These are phyloP conservation scores for Parelbella ahira DNA, from an alignment of 2,888 invertebrate genomes.

Conservation along the genomic window DNA sequence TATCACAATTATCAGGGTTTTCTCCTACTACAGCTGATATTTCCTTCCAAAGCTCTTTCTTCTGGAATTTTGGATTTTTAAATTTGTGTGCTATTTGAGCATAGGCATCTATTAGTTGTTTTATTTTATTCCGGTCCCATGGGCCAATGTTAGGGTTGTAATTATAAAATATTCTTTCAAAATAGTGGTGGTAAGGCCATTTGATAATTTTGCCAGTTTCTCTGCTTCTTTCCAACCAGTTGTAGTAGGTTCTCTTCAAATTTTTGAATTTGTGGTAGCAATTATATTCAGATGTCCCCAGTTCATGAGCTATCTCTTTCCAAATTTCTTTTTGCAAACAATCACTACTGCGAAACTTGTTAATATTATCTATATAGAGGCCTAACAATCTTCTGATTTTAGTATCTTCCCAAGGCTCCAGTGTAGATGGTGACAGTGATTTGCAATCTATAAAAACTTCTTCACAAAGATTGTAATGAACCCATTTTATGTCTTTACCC, in stretches of 20 bases:
- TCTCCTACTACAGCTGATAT: conserved; percentile 55
- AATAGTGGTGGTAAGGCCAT: conserved; percentile 66
- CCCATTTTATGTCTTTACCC: conserved; percentile 69
- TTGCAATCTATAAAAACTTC: conserved; percentile 66
- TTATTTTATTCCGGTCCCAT: conserved; percentile 60
- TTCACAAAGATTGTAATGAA: conserved; percentile 61
- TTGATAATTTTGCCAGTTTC: conserved; percentile 57
- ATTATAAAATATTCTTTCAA: conserved; percentile 66
- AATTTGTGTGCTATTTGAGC: conserved; percentile 60
- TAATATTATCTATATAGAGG: conserved; percentile 62
- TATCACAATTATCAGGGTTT: conserved; percentile 54
- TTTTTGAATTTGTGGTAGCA: conserved; percentile 72
- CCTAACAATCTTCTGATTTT: conserved; percentile 54
- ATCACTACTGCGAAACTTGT: conserved; percentile 50
- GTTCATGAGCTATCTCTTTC: conserved; percentile 58
- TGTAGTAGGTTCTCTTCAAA: conserved; percentile 64
- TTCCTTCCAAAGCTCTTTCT: conserved; percentile 68
- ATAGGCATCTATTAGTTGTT: conserved; percentile 55
- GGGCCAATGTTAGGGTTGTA: conserved; percentile 50
- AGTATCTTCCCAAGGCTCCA: conserved; percentile 66
- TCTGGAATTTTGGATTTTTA: conserved; percentile 57
- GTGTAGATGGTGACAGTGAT: conserved; percentile 44
- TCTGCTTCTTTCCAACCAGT: conserved; percentile 53
- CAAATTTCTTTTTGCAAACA: conserved; percentile 66
- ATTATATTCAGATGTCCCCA: conserved; percentile 62